phyloP scores from a whole-genome alignment of 2,113 vertebrate genomes.

The Oophaga pumilio region DNA sequence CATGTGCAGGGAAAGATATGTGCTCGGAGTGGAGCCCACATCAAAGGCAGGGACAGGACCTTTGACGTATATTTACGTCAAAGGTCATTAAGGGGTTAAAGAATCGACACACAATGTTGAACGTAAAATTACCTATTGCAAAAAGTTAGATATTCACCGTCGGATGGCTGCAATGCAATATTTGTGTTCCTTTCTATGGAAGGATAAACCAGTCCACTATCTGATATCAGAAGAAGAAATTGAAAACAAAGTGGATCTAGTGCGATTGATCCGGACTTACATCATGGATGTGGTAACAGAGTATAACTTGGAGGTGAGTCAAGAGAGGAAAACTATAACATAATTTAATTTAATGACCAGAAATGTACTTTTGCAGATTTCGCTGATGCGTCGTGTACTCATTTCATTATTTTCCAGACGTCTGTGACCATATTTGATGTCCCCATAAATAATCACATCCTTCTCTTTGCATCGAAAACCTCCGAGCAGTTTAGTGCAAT shows the following conservation, averaged over 20 bases:
- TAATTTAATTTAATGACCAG: too few relatives aligned
- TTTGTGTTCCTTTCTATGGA: constrained; percentile 45
- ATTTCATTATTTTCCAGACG: constrained; percentile 71
- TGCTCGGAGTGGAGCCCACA: too few relatives aligned
- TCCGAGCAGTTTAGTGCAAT: constrained; percentile 67
- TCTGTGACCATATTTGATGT: constrained; percentile 82
- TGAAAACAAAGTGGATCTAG: constrained; percentile 65
- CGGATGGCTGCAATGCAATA: neutral
- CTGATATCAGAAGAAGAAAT: constrained; percentile 68
- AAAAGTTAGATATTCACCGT: too few relatives aligned
- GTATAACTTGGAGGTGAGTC: constrained; percentile 73
- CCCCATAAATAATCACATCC: constrained; percentile 80
- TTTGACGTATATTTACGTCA: too few relatives aligned
- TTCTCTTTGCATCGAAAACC: constrained; percentile 83
- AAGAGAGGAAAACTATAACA: neutral
- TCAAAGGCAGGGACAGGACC: too few relatives aligned
- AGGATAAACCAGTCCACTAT: constrained; percentile 70
- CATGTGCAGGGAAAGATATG: too few relatives aligned
- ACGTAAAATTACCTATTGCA: too few relatives aligned
- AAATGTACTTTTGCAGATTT: neutral
- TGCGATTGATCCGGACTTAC: constrained; percentile 70
- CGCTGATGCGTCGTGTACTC: neutral
- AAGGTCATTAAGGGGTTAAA: too few relatives aligned
- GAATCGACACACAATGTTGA: too few relatives aligned
- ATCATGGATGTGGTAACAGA: constrained; percentile 78